These are phyloP conservation scores for Sminthurinus signatus DNA, from an alignment of 1,140 invertebrate species.

Conservation along the genomic window DNA sequence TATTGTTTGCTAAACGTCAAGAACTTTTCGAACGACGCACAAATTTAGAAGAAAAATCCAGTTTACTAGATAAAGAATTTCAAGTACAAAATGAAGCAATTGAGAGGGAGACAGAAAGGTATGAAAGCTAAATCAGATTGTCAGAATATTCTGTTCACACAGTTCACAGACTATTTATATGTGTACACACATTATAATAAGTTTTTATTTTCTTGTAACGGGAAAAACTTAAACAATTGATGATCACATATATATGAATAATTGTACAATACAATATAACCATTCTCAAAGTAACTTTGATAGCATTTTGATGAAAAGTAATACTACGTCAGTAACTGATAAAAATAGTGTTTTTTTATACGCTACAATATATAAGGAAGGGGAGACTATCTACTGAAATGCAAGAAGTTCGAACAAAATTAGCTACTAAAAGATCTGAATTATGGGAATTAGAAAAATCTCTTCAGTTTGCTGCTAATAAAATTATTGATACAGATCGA, in stretches of 20 bases:
- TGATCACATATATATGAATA: too few relatives aligned
- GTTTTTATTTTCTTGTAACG: too few relatives aligned
- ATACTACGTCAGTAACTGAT: too few relatives aligned
- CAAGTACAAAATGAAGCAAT: slow-evolving; percentile 18
- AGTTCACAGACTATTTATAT: too few relatives aligned
- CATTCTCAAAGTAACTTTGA: too few relatives aligned
- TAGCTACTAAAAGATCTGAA: background rate
- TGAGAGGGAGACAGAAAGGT: slow-evolving; percentile 13
- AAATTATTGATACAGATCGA: slow-evolving; percentile 17
- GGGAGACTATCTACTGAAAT: background rate
- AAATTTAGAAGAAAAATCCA: slow-evolving; percentile 10
- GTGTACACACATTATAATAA: too few relatives aligned
- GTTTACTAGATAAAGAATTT: slow-evolving; percentile 11
- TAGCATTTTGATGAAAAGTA: too few relatives aligned
- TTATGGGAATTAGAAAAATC: slow-evolving; percentile 4
- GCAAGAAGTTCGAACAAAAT: background rate
- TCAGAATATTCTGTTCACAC: background rate
- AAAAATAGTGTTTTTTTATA: too few relatives aligned
- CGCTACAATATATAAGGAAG: too few relatives aligned
- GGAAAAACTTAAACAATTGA: too few relatives aligned
- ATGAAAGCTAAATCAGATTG: slow-evolving; percentile 3
- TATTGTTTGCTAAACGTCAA: slow-evolving; percentile 8
- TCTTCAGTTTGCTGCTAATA: slow-evolving; percentile 2
- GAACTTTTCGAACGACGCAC: slow-evolving; percentile 9
- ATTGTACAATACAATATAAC: too few relatives aligned